Evolutionary conservation across 2,888 invertebrate species (phyloP).

Genomic region (Drosophila neotestacea): DNA sequence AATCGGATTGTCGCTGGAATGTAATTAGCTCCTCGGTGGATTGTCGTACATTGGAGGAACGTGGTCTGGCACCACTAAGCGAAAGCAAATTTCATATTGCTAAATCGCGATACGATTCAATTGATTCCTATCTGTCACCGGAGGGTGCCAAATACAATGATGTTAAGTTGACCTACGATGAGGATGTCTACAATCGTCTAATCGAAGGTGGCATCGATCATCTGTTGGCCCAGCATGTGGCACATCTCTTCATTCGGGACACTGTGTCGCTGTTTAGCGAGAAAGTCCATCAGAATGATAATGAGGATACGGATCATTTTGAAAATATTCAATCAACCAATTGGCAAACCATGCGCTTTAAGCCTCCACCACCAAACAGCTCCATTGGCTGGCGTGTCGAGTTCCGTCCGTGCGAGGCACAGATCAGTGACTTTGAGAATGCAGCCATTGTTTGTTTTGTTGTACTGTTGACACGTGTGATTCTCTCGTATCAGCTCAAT

Average conservation of each 20-base stretch:
- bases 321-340: slow-evolving; percentile 99
- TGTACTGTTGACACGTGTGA: slow-evolving; percentile 97
- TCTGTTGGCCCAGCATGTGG: slow-evolving; percentile 96
- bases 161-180: slow-evolving; percentile 94
- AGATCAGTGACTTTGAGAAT: slow-evolving; percentile 99
- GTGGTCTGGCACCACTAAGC: slow-evolving; percentile 90
- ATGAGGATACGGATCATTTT: slow-evolving; percentile 98
- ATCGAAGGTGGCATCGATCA: slow-evolving; percentile 96
- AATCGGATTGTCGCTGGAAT: slow-evolving; percentile 99
- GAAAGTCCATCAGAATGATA: slow-evolving; percentile 96
- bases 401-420: slow-evolving; percentile 99
- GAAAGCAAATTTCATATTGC: slow-evolving; percentile 93
- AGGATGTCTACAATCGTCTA: slow-evolving; percentile 92
- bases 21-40: slow-evolving; percentile 98
- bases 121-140: slow-evolving; percentile 97
- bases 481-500: slow-evolving; percentile 97
- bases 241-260: slow-evolving; percentile 99
- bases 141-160: slow-evolving; percentile 97
- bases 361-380: slow-evolving; percentile 98
- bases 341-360: slow-evolving; percentile 99
- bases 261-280: slow-evolving; percentile 97
- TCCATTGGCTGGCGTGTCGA: slow-evolving; percentile 99
- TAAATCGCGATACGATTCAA: slow-evolving; percentile 99
- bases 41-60: slow-evolving; percentile 96
- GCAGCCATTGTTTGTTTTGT: slow-evolving; percentile 99